phyloP scores from a whole-genome alignment of 2,888 invertebrate genomes.

The Drosophila putrida region DNA sequence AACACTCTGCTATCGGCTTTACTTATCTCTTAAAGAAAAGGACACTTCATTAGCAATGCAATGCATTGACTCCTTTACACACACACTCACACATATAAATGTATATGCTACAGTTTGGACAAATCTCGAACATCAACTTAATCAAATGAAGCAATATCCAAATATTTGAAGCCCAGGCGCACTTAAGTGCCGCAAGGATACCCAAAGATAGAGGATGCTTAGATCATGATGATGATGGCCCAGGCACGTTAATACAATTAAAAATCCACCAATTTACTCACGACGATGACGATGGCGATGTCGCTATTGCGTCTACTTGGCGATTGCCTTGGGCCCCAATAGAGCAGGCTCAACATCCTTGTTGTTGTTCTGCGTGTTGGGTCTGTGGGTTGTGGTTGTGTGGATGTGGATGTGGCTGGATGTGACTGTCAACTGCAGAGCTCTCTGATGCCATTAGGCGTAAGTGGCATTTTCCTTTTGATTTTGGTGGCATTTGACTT shows the following conservation, averaged over 20 bases:
- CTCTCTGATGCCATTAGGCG: conserved; percentile 71
- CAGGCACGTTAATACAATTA: conserved; percentile 69
- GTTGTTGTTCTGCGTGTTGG: conserved; percentile 11
- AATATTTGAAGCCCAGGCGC: conserved; percentile 59
- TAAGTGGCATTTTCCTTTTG: conserved; percentile 79
- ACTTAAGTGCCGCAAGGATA: conserved; percentile 62
- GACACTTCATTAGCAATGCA: conserved; percentile 1
- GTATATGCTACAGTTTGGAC: conserved; percentile 1
- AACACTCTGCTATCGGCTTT: too few species aligned
- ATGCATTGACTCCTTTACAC: not conserved
- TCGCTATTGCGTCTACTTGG: conserved; percentile 12
- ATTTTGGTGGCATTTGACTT: conserved; percentile 77
- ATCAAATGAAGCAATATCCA: conserved; percentile 51
- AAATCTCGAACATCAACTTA: conserved; percentile 31
- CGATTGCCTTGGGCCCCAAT: conserved; percentile 25
- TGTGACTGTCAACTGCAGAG: conserved; percentile 50
- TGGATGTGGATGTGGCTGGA: not conserved
- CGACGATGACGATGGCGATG: conserved; percentile 19
- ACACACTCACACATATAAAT: not conserved
- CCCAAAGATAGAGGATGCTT: conserved; percentile 4
- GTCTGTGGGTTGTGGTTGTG: not conserved
- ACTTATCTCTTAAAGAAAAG: not conserved
- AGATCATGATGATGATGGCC: conserved; percentile 8
- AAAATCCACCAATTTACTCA: conserved; percentile 63
- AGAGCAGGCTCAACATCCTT: conserved; percentile 22